Percentiles rank a stretch among this genome's conserved stretches.
Conservation (phyloP, 2,113 vertebrate genomes). For the Puma concolor region DNA sequence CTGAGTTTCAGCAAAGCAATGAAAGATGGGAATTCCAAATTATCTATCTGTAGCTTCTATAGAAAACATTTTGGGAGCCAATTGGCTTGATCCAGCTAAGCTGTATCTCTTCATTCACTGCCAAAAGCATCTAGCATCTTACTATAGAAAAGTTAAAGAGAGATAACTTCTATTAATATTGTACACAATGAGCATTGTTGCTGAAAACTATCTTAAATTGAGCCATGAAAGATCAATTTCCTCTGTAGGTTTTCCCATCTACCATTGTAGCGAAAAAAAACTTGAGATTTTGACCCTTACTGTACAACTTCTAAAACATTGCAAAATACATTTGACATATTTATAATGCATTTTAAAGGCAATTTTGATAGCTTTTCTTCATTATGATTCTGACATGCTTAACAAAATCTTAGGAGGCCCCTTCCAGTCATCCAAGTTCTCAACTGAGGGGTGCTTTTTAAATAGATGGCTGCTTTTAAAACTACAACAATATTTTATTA, state of each 20-base stretch:
- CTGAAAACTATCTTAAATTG: neutral
- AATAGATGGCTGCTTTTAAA: constrained; percentile 70
- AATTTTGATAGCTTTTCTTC: constrained; percentile 70
- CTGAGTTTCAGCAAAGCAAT: constrained; percentile 20
- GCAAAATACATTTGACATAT: constrained; percentile 68
- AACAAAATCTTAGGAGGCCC: constrained; percentile 71
- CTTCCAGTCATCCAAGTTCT: constrained; percentile 61
- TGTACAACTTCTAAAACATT: constrained; percentile 54
- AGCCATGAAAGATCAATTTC: constrained; percentile 49
- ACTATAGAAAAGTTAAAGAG: neutral
- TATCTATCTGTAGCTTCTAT: constrained; percentile 22
- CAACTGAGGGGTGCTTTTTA: constrained; percentile 68
- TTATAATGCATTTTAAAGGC: constrained; percentile 65
- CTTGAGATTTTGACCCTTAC: neutral
- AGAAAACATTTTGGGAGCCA: constrained; percentile 37
- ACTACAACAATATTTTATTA: constrained; percentile 70
- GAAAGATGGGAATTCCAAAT: constrained; percentile 62
- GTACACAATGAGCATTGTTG: neutral
- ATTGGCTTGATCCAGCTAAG: neutral
- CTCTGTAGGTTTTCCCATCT: constrained; percentile 44
- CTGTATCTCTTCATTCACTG: neutral
- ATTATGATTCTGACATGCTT: constrained; percentile 71
- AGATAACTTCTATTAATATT: neutral
- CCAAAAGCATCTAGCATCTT: neutral
- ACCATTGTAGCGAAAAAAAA: neutral